A percentile compares a stretch with the other conserved stretches of the same genome.
Evolutionary conservation across 1,140 invertebrate genomes (phyloP).

Genomic region (Metopolophium dirhodum): DNA sequence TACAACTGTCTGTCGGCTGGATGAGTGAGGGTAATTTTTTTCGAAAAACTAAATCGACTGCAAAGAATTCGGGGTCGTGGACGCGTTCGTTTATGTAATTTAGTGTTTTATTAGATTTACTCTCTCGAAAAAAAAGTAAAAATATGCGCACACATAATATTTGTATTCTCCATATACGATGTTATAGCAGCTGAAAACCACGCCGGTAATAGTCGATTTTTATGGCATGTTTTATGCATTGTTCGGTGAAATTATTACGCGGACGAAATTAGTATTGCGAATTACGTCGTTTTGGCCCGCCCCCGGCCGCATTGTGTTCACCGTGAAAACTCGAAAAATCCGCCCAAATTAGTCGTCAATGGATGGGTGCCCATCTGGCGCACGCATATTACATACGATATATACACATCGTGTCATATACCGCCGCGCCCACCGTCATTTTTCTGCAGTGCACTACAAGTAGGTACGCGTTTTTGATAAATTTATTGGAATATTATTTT

Average conservation of each 20-base stretch:
- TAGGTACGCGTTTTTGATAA: not conserved
- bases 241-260: constrained; percentile 33
- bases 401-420: not conserved
- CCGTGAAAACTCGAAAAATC: constrained; percentile 23
- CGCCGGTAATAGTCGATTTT: constrained; percentile 2
- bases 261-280: constrained; percentile 29
- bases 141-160: not conserved
- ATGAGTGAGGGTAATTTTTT: not conserved
- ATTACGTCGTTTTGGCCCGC: constrained; percentile 23
- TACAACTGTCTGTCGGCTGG: not conserved
- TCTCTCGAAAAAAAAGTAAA: not conserved
- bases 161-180: not conserved
- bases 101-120: constrained; percentile 16
- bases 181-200: not conserved
- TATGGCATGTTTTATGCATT: constrained; percentile 13
- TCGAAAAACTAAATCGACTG: not conserved
- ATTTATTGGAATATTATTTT: not conserved
- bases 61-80: not conserved
- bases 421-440: not conserved
- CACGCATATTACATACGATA: not conserved
- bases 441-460: not conserved
- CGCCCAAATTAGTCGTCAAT: constrained; percentile 7
- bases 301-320: constrained; percentile 23
- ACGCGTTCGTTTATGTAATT: not conserved
- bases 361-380: constrained; percentile 28